Percentiles rank a stretch among this genome's conserved stretches.
phyloP scores from a whole-genome alignment of 92 coral and sea anemone genomes.

The Heteractis magnifica region DNA sequence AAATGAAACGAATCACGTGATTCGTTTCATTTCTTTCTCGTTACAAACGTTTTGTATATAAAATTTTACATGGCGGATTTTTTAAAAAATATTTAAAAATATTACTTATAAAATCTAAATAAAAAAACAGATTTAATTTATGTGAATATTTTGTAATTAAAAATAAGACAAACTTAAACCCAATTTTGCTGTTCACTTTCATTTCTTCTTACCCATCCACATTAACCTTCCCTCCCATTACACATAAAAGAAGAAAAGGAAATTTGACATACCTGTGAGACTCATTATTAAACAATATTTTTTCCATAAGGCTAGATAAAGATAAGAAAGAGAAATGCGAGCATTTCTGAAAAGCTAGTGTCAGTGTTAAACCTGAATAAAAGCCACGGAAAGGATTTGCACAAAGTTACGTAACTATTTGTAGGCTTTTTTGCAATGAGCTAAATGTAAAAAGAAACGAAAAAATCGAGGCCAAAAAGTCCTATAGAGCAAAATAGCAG shows the following conservation, averaged over 20 bases:
- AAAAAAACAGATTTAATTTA: too few species aligned
- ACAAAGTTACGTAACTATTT: background rate
- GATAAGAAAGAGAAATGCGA: background rate
- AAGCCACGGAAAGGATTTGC: background rate
- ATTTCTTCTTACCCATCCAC: background rate
- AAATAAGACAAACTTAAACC: too few species aligned
- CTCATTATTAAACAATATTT: background rate
- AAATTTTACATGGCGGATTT: too few species aligned
- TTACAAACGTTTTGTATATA: too few species aligned
- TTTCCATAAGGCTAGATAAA: background rate
- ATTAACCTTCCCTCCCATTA: background rate
- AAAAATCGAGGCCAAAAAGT: background rate
- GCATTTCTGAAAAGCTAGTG: background rate
- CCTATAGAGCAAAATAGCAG: background rate
- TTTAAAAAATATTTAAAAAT: too few species aligned
- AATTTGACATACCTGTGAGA: background rate
- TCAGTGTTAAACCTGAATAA: background rate
- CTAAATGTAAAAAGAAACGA: background rate
- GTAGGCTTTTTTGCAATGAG: background rate
- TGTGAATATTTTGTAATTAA: too few species aligned
- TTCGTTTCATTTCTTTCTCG: too few species aligned
- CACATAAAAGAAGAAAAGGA: background rate
- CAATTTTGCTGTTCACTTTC: background rate
- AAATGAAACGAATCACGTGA: too few species aligned
- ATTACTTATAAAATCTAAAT: too few species aligned